Conservation (phyloP, 2,888 invertebrate genomes). For the Calameuta idolon region DNA sequence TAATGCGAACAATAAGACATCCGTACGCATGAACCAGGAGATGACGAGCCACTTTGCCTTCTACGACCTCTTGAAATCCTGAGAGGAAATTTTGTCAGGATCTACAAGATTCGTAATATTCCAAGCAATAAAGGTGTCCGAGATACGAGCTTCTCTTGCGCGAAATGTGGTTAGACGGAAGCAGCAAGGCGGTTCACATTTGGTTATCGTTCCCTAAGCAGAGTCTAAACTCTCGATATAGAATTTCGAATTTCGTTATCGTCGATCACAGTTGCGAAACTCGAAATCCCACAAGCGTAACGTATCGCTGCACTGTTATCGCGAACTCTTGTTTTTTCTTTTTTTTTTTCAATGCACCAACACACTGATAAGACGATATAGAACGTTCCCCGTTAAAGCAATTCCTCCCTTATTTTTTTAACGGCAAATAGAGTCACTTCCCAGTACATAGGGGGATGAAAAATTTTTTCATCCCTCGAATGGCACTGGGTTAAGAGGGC, state of each 20-base stretch:
- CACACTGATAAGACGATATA: background rate
- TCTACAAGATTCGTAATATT: background rate
- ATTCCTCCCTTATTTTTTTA: background rate
- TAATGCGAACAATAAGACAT: conserved; percentile 8
- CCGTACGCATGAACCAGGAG: conserved; percentile 1
- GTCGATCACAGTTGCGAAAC: background rate
- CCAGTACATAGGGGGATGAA: background rate
- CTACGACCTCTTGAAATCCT: conserved; percentile 9
- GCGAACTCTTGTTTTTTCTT: background rate
- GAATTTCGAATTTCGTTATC: background rate
- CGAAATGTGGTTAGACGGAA: background rate
- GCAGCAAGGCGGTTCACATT: background rate
- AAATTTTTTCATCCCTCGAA: background rate
- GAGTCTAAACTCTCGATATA: background rate
- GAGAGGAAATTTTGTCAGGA: conserved; percentile 17
- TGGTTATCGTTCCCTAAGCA: background rate
- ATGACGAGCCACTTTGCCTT: background rate
- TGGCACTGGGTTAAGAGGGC: conserved; percentile 1
- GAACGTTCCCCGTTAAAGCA: background rate
- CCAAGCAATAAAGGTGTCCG: background rate
- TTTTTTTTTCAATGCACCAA: background rate
- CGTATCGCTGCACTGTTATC: background rate
- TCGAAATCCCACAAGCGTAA: background rate
- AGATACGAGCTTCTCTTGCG: conserved; percentile 8
- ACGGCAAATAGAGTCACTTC: background rate